Evolutionary conservation across 2,888 invertebrate genomes (phyloP), one percentile per base, ranked within the genome.

Genomic region (Ditula angustiorana): DNA sequence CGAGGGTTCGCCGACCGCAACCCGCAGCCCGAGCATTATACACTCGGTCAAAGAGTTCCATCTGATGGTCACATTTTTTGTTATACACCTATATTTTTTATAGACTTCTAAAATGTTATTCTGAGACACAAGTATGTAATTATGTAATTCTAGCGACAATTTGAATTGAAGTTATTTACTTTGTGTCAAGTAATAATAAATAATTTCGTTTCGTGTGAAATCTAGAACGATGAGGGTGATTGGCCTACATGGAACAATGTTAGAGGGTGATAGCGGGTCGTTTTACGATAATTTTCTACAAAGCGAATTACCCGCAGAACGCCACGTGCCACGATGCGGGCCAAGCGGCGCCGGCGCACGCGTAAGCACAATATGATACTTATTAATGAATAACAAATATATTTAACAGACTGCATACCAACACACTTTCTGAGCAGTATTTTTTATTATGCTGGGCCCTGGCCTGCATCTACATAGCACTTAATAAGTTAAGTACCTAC

Each of bases 151-250:
- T 35, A 37, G 16, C 37, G 16, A 37, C 4, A 16, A 26, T 26
- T 26, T 26, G 26, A 26, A 26, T 5, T 26, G 4, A 26, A 26
- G 26, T 26, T n/a, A n/a, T n/a, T n/a, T n/a, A n/a, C n/a, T n/a
- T n/a, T n/a, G n/a, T n/a, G n/a, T n/a, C n/a, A n/a, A n/a, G n/a
- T n/a, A n/a, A n/a, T n/a, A n/a, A n/a, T n/a, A n/a, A 26, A 26
- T 26, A 26, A 26, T 5, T 5, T 11, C 11, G 16, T 19, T 37
- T 55, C 13, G 24, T 37, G 37, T 19, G 68, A 85, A 87, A 89
- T 87, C 78, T 83, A 85, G 83, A 80, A 75, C 81, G 75, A 90
- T 90, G 80, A 73, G 90, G 90, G 90, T 83, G 84, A 80, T 81
- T 69, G 71, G 70, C 66, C 69, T 74, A 82, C 41, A 84, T 79